These are phyloP conservation scores for Machimus atricapillus DNA, from an alignment of 2,888 invertebrate species.

Conservation along the genomic window DNA sequence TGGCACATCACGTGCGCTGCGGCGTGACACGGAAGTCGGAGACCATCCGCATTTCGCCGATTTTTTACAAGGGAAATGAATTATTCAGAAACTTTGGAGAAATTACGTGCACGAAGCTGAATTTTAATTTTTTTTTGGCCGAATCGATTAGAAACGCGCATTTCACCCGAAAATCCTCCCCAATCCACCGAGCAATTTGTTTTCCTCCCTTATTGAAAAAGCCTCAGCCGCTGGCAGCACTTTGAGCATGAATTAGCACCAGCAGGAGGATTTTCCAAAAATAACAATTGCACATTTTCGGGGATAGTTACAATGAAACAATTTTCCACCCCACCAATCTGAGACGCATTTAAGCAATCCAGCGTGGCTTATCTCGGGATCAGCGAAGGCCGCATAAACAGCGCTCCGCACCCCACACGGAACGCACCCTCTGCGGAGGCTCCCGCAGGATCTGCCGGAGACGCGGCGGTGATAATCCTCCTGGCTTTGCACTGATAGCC, in stretches of 20 bases:
- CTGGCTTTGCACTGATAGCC: constrained; percentile 37
- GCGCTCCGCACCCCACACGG: background rate
- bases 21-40: background rate
- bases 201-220: background rate
- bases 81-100: background rate
- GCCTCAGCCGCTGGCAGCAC: background rate
- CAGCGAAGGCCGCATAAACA: constrained; percentile 31
- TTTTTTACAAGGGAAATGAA: constrained; percentile 20
- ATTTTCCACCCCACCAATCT: constrained; percentile 39
- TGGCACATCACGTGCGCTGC: background rate
- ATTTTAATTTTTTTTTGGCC: background rate
- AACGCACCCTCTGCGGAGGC: background rate
- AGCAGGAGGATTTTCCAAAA: background rate
- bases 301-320: constrained; percentile 35
- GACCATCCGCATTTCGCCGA: background rate
- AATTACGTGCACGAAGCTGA: background rate
- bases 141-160: background rate
- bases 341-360: constrained; percentile 25
- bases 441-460: background rate
- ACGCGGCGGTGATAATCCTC: constrained; percentile 16
- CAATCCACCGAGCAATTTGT: background rate
- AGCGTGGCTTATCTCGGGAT: constrained; percentile 42
- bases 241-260: constrained; percentile 27
- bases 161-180: background rate
- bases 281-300: constrained; percentile 14